Evolutionary conservation across 2,888 invertebrate genomes (phyloP).

Genomic region (Seira ritae): DNA sequence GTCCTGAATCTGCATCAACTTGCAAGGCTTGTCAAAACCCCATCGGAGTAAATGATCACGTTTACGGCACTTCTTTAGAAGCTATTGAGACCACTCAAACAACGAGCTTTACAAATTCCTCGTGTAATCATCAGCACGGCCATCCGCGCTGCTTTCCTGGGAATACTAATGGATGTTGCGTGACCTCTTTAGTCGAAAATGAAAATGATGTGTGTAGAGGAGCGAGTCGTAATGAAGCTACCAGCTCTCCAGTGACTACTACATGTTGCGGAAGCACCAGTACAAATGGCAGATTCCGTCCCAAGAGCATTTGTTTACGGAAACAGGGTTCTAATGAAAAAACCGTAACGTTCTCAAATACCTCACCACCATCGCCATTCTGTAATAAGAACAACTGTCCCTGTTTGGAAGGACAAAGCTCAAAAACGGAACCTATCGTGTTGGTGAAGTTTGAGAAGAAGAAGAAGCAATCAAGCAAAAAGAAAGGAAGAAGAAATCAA

Average conservation of each 20-base stretch:
- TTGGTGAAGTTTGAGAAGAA: conserved; percentile 71
- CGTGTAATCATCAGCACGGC: not conserved
- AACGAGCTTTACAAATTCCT: conserved; percentile 13
- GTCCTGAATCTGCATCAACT: not conserved
- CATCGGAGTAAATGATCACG: conserved; percentile 9
- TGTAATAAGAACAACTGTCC: conserved; percentile 41
- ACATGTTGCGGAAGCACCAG: conserved; percentile 31
- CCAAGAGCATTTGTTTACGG: conserved; percentile 11
- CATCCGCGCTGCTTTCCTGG: not conserved
- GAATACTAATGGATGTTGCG: conserved; percentile 8
- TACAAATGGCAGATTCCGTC: not conserved
- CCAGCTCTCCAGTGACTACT: conserved; percentile 16
- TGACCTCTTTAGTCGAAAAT: not conserved
- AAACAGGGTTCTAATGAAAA: conserved; percentile 27
- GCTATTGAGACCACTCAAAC: not conserved
- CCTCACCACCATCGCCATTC: conserved; percentile 57
- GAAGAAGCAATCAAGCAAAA: conserved; percentile 35
- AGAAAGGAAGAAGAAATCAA: conserved; percentile 49
- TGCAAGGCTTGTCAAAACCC: conserved; percentile 25
- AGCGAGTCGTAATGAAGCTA: not conserved
- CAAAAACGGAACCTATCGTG: conserved; percentile 68
- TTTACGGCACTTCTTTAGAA: not conserved
- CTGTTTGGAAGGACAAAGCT: conserved; percentile 43
- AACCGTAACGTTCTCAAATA: conserved; percentile 23
- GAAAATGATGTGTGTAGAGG: not conserved